Evolutionary conservation across 2,113 vertebrate genomes (phyloP), one percentile per base, ranked within the genome.

Genomic region (Vimba vimba): DNA sequence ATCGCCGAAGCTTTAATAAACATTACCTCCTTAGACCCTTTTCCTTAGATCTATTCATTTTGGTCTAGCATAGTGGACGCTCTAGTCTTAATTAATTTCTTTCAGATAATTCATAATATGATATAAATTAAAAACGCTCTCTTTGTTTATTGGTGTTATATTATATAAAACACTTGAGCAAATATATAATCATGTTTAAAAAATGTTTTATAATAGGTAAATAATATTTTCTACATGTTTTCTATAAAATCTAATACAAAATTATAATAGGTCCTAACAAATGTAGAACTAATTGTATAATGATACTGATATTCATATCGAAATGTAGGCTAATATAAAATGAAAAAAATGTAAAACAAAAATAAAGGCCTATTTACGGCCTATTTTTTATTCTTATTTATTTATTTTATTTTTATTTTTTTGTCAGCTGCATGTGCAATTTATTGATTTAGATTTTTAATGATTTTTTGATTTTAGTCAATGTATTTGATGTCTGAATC

Each of bases 1-100:
- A 81, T 81, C 25, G 59, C 39, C 39, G 43, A 81, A 47, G 79
- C 79, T 47, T 81, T 47, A 47, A 62, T 66, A 81, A 66, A 81
- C 62, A 71, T 68, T 73, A 50, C 74, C 74, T 59, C 64, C 62
- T 39, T 55, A 64, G 50, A 71, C 77, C 71, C 66, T 5, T 47
- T 47, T 30, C 59, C 39, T 27, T 27, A 30, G 59, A 64, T 19
- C 79, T 19, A 66, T 81, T 81, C n/a, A 12, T 66, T 27, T 80
- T 27, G 36, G n/a, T 47, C 4, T 5, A 47, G n/a, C 36, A 79
- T 27, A 45, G 7, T 43, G 12, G 27, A 60, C 19, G 43, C 11
- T 43, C 27, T n/a, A n/a, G n/a, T n/a, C n/a, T 43, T 62, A 6
- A 23, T 23, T 57, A 2, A 52, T 55, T 19, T 30, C 25, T 78